Percentiles rank a stretch among this genome's conserved stretches.
These are phyloP conservation scores for Microctonus brassicae DNA, from an alignment of 2,888 invertebrate genomes.

Conservation along the genomic window DNA sequence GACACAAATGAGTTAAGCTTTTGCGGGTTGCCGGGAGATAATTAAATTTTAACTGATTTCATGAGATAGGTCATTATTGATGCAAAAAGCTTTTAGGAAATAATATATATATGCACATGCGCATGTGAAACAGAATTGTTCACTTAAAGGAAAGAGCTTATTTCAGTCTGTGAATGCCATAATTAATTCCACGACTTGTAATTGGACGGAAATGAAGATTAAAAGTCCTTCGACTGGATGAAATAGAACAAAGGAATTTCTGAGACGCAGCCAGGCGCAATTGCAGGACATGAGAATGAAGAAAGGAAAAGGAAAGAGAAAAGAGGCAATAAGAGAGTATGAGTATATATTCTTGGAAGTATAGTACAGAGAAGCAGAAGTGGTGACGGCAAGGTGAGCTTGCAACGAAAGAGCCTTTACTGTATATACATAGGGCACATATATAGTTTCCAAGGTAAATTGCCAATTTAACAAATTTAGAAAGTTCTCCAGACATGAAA, in stretches of 20 bases:
- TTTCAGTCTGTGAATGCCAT: conserved; percentile 47
- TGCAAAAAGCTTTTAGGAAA: not conserved
- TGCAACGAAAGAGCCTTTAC: conserved; percentile 21
- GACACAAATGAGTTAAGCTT: not conserved
- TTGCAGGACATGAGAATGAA: conserved; percentile 27
- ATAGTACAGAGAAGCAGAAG: not conserved
- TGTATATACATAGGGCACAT: conserved; percentile 9
- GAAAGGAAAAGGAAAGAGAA: conserved; percentile 40
- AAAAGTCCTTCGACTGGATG: conserved; percentile 55
- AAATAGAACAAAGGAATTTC: conserved; percentile 33
- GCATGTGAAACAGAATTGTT: not conserved
- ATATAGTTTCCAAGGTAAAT: conserved; percentile 66
- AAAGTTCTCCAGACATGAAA: conserved; percentile 60
- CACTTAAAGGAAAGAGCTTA: conserved; percentile 13
- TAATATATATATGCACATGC: not conserved
- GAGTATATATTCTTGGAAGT: conserved; percentile 18
- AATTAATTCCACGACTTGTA: conserved; percentile 62
- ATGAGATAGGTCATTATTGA: not conserved
- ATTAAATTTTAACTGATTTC: conserved; percentile 1
- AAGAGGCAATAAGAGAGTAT: conserved; percentile 41
- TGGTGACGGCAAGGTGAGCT: conserved; percentile 6
- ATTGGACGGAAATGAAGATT: conserved; percentile 67
- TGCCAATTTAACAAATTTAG: conserved; percentile 68
- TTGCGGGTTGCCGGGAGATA: not conserved
- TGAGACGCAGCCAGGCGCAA: conserved; percentile 22